Evolutionary conservation across 2,888 invertebrate species (phyloP), one percentile per base, ranked within the genome.

Genomic region (Strigamia transsilvanica): DNA sequence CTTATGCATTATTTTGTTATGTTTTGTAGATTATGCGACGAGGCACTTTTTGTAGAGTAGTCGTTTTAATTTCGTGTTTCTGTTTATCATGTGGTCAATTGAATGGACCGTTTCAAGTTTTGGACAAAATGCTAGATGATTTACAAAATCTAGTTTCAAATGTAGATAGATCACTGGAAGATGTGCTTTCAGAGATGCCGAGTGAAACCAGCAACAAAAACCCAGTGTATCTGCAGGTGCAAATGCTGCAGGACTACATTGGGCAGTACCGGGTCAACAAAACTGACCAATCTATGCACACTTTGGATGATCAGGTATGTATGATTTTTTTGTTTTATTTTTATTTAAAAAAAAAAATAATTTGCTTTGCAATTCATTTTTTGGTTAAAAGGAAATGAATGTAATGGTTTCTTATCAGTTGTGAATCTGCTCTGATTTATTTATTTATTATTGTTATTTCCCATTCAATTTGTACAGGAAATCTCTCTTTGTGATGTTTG

Each of bases 241-340:
- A 61, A 61, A 61, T 61, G 61, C 18, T 61, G 61, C 61, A 61
- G 23, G 61, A 61, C n/a, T 21, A 18, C 21, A 61, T 61, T 61
- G 61, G 61, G 5, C 6, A 10, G 3, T 61, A 21, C 18, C 9
- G 3, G 3, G 10, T 61, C 21, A 23, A 61, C n/a, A 21, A 18
- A 10, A 23, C 61, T 5, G 61, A 21, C 5, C 61, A 61, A 23
- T 10, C 61, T 15, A 21, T 61, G 23, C 61, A 61, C 61, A 23
- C 18, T 23, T 61, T 61, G 21, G 61, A 61, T 61, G 61, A 61
- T 61, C 61, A 61, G 61, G 61, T 61, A 61, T n/a, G 3, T 6
- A 2, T 4, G 2, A 51, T 51, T 51, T 51, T 51, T n/a, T 51
- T 13, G 10, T 51, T 51, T 6, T 51, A n/a, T n/a, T n/a, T n/a